phyloP scores from a whole-genome alignment of 92 coral and sea anemone species.

The Zoanthus solanderi region DNA sequence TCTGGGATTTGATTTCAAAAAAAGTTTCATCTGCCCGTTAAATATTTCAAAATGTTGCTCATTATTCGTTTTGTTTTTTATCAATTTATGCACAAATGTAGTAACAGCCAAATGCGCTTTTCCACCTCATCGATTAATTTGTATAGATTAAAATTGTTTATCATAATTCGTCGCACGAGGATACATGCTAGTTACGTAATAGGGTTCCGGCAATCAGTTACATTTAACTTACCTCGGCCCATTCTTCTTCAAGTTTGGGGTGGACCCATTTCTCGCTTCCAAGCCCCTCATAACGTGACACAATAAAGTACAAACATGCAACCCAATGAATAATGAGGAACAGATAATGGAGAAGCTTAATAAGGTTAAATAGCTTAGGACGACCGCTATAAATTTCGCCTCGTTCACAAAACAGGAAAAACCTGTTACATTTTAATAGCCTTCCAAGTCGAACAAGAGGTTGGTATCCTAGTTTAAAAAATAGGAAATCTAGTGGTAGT shows the following conservation, averaged over 20 bases:
- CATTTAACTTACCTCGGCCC: conserved; percentile 79
- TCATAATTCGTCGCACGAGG: too few species aligned
- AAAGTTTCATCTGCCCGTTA: too few species aligned
- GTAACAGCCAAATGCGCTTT: too few species aligned
- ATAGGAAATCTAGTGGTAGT: conserved; percentile 81
- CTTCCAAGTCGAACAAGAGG: conserved; percentile 87
- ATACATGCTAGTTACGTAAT: too few species aligned
- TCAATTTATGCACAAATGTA: too few species aligned
- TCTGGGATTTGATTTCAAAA: too few species aligned
- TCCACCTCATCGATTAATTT: too few species aligned
- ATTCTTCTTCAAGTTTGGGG: conserved; percentile 72
- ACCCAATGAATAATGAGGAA: conserved; percentile 97
- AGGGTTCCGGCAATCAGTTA: background rate
- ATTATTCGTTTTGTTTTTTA: too few species aligned
- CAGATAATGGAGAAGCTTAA: conserved; percentile 89
- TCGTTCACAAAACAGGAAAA: conserved; percentile 87
- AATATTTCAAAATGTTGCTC: too few species aligned
- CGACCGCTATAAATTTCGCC: conserved; percentile 92
- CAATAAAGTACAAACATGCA: conserved; percentile 87
- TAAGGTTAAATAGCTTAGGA: conserved; percentile 90
- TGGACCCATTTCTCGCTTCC: conserved; percentile 92
- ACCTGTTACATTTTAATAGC: conserved; percentile 83
- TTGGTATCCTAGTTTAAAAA: conserved; percentile 72
- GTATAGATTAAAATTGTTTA: too few species aligned
- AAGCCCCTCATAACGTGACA: conserved; percentile 87